These are phyloP conservation scores for Ariopsis seemanni DNA, from an alignment of 2,113 vertebrate genomes.

Conservation along the genomic window DNA sequence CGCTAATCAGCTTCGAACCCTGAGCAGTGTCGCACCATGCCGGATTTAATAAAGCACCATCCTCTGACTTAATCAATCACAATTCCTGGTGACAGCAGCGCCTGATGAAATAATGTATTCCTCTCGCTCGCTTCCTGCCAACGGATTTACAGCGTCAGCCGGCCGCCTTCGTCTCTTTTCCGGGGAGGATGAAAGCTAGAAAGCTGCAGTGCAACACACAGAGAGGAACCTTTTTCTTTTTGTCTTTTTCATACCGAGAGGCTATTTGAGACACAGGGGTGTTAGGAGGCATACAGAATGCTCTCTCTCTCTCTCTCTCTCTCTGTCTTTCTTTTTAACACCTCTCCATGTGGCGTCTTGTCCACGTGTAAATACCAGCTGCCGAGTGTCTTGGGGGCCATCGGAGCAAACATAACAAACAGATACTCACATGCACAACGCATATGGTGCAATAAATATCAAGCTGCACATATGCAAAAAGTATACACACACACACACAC, in stretches of 20 bases:
- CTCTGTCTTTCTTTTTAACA: conserved; percentile 24
- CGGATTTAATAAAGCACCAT: conserved; percentile 62
- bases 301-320: conserved; percentile 4
- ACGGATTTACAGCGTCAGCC: conserved; percentile 19
- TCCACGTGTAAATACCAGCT: conserved; percentile 58
- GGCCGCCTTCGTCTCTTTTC: neutral
- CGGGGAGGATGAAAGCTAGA: neutral
- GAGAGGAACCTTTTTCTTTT: conserved; percentile 22
- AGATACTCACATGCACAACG: conserved; percentile 13
- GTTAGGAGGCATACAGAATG: conserved; percentile 7
- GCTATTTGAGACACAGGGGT: neutral
- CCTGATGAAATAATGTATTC: conserved; percentile 61
- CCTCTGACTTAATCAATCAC: conserved; percentile 67
- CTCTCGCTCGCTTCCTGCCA: conserved; percentile 43
- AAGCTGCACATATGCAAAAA: conserved; percentile 10
- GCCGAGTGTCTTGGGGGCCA: conserved; percentile 52
- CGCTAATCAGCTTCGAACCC: conserved; percentile 54
- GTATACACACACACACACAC: conserved; percentile 3
- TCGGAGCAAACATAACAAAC: conserved; percentile 42
- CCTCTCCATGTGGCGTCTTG: conserved; percentile 44
- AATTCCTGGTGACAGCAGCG: conserved; percentile 51
- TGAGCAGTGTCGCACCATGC: conserved; percentile 47
- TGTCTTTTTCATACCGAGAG: neutral
- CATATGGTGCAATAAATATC: conserved; percentile 15
- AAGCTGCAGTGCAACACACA: neutral